Conservation (phyloP, 2,797 vertebrate genomes). For the Mormyrus proboscirostris region DNA sequence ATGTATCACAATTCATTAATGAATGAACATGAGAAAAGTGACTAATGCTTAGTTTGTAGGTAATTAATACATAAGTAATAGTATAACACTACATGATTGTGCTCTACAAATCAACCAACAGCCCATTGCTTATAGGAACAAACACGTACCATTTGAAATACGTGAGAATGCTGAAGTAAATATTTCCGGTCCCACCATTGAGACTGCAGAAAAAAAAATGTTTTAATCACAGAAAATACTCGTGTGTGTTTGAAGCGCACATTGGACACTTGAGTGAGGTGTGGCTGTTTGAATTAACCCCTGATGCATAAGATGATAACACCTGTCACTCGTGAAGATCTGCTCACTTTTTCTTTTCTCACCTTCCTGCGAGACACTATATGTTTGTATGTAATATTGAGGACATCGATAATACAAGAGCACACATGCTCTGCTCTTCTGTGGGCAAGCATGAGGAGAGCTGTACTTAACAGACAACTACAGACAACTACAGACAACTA, state of each 20-base stretch:
- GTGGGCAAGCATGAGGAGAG: background rate
- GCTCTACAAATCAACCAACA: background rate
- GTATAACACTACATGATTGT: background rate
- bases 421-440: background rate
- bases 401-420: background rate
- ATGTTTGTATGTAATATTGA: background rate
- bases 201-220: background rate
- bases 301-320: background rate
- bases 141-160: background rate
- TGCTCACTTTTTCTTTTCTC: background rate
- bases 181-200: background rate
- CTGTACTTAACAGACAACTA: background rate
- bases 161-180: background rate
- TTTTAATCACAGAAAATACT: background rate
- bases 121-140: background rate
- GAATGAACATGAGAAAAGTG: background rate
- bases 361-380: background rate
- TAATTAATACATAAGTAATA: background rate
- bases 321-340: background rate
- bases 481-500: background rate
- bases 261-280: background rate
- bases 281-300: background rate
- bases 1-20: background rate
- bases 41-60: background rate
- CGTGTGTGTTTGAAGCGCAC: background rate